Evolutionary conservation across 2,888 invertebrate genomes (phyloP), one percentile per base, ranked within the genome.

Genomic region (Saturnia japonica): DNA sequence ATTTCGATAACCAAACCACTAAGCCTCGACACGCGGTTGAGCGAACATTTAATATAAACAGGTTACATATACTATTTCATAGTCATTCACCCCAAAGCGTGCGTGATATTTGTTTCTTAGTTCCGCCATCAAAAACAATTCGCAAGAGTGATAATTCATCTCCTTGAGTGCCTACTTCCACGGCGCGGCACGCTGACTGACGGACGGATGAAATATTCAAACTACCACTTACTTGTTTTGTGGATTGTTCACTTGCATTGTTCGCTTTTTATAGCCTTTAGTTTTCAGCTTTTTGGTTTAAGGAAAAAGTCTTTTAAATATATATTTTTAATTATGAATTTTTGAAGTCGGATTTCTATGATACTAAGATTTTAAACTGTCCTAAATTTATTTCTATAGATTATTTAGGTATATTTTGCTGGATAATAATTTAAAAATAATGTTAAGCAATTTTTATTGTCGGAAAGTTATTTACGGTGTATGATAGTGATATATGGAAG

Each of bases 61-160:
- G 54, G 22, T 28, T 40, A n/a, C 4, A 64, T 40, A 40, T 40
- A 64, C 19, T 16, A 64, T 64, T 67, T 54, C 54, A 28, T 43
- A 54, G 67, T 70, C 22, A 54, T 42, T 70, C 28, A 66, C 43
- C 25, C 42, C 67, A 70, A 67, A 57, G 66, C 25, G 25, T 40
- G 54, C 40, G 16, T 67, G 66, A 42, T 70, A 67, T 70, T 70
- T 70, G 67, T 54, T 54, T 67, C 70, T 40, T 22, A 42, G 67
- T 67, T 34, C 70, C 66, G 43, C 57, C 68, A 67, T 67, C 40
- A 43, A 69, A 87, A 88, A 89, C 88, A 89, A 91, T 90, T 82
- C 85, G 77, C 82, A 78, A 79, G 81, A 91, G 90, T 89, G 89
- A 89, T 90, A 85, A 91, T 91, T 91, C 90, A 91, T 92, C 88